Evolutionary conservation across 2,888 invertebrate species (phyloP).

Genomic region (Caenorhabditis drosophilae): DNA sequence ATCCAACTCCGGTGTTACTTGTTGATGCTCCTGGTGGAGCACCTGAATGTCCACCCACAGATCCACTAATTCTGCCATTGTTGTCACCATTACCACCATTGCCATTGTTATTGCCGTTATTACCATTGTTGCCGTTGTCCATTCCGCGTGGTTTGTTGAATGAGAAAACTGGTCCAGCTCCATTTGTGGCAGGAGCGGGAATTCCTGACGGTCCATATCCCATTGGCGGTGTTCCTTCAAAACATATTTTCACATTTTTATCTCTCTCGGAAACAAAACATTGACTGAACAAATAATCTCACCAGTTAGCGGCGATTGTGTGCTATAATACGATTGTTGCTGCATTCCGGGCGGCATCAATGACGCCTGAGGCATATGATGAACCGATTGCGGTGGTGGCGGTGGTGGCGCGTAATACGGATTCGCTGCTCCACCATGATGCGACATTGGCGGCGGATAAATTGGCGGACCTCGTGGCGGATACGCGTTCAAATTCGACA

Average conservation of each 20-base stretch:
- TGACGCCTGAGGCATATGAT: conserved; percentile 27
- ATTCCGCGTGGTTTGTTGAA: conserved; percentile 33
- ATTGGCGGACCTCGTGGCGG: conserved; percentile 17
- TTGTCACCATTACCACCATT: conserved; percentile 6
- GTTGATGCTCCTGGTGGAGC: too few relatives aligned
- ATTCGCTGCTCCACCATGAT: conserved; percentile 19
- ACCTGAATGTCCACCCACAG: too few relatives aligned
- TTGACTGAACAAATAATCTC: not conserved
- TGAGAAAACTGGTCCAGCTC: conserved; percentile 23
- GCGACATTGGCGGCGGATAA: conserved; percentile 14
- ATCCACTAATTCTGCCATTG: not conserved
- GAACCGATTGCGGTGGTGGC: conserved; percentile 4
- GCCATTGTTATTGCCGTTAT: too few relatives aligned
- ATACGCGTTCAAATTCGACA: conserved; percentile 30
- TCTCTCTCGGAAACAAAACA: too few relatives aligned
- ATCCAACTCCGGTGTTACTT: too few relatives aligned
- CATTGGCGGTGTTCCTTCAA: conserved; percentile 26
- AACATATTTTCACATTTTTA: too few relatives aligned
- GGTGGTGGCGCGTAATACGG: conserved; percentile 29
- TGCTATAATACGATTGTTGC: conserved; percentile 35
- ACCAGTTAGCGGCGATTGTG: conserved; percentile 35
- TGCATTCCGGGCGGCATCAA: conserved; percentile 37
- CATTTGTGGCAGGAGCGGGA: conserved; percentile 22
- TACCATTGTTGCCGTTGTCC: too few relatives aligned
- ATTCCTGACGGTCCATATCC: conserved; percentile 21